Evolutionary conservation across 2,797 vertebrate genomes (phyloP), one percentile per base, ranked within the genome.

Genomic region (Morelia viridis): DNA sequence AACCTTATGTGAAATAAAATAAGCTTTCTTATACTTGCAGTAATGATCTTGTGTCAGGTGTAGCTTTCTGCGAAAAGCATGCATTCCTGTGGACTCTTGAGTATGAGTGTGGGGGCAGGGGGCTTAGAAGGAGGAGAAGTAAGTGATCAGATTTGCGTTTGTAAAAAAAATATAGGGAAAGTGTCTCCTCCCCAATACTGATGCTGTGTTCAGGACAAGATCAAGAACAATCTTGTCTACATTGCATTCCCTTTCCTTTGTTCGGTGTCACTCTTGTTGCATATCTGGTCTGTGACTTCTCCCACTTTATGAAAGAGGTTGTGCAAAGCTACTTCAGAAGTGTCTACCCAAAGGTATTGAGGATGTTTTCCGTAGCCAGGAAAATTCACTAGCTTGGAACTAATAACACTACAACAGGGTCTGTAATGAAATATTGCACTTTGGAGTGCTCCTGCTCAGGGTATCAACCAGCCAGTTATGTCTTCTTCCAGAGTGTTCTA

Each of bases 1-100:
- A 93, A 88, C 90, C 19, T 92, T 87, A 90, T 87, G 58, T 87
- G 76, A 88, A 93, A 88, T 88, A 85, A 93, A 35, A 88, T 35
- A 60, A 84, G 76, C 60, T 91, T 91, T 50, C 46, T 85, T 90
- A 84, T 90, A 71, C 60, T 88, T 65, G 13, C n/a, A 71, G 2
- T 61, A 91, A 60, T 86, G 68, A 91, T 35, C 4, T 10, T 50
- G 84, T 65, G 58, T 87, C 31, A 89, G 68, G 50, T 57, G 19
- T 58, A 56, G 53, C 3, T 85, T 92, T 93, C 28, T 83, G 56
- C 57, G 61, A 87, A 68, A 76, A 11, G 8, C n/a, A 65, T 50
- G n/a, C 28, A 7, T 68, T 92, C 15, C 68, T 26, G 11, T 68
- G 87, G 22, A 60, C 84, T 89, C 58, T 62, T 76, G 31, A 83